Evolutionary conservation across 2,797 vertebrate species (phyloP).

Genomic region (Dendrocincla tyrannina): DNA sequence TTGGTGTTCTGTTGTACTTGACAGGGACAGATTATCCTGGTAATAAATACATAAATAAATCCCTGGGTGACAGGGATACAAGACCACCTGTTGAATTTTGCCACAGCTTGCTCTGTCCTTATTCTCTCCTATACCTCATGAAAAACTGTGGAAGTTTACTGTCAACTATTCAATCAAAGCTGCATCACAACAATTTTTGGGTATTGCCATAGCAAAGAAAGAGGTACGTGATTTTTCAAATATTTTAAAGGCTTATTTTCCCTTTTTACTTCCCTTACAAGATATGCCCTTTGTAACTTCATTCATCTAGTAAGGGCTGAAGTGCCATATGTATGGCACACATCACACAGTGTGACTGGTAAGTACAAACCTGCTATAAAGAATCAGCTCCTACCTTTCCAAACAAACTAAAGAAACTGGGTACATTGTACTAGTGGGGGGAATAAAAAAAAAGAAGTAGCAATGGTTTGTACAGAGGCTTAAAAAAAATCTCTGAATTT

Average conservation of each 20-base stretch:
- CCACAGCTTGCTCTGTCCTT: background rate
- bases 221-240: background rate
- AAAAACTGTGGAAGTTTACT: background rate
- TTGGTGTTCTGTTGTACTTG: background rate
- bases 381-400: background rate
- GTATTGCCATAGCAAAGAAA: background rate
- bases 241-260: conserved; percentile 20
- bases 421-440: background rate
- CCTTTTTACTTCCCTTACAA: background rate
- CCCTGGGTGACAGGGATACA: background rate
- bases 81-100: background rate
- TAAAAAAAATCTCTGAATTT: background rate
- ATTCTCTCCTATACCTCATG: background rate
- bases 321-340: background rate
- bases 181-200: background rate
- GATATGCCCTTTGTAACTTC: background rate
- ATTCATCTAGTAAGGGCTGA: background rate
- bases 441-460: background rate
- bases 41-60: background rate
- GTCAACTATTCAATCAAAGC: background rate
- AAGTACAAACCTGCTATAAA: background rate
- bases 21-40: background rate
- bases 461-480: background rate
- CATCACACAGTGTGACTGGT: background rate
- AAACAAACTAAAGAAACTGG: background rate